Conservation (phyloP, 2,797 vertebrate species). For the Buceros bicornis region DNA sequence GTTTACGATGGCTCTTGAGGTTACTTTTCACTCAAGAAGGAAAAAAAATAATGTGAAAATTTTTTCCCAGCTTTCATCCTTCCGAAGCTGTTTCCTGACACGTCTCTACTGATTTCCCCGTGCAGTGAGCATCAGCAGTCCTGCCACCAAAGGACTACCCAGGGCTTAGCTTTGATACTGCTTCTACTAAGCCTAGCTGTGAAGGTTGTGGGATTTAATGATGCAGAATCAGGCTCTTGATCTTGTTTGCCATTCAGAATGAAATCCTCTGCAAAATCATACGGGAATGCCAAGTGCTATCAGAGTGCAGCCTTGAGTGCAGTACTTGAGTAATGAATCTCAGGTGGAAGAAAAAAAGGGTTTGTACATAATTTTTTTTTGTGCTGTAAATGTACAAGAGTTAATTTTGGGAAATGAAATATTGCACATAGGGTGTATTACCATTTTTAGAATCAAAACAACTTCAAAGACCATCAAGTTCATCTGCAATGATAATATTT, state of each 20-base stretch:
- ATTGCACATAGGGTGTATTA: neutral
- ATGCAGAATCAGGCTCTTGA: neutral
- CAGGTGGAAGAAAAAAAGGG: neutral
- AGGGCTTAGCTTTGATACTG: neutral
- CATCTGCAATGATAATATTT: constrained; percentile 38
- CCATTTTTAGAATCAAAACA: constrained; percentile 45
- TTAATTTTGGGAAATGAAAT: neutral
- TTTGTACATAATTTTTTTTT: neutral
- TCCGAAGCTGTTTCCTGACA: neutral
- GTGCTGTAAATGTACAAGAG: neutral
- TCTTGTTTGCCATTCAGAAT: neutral
- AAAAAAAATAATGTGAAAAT: neutral
- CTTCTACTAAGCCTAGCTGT: neutral
- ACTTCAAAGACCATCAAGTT: constrained; percentile 33
- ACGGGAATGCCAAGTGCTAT: neutral
- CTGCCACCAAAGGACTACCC: neutral
- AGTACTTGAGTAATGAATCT: neutral
- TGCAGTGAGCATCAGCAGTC: neutral
- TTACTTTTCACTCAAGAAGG: neutral
- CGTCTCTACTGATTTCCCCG: neutral
- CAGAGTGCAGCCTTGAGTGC: neutral
- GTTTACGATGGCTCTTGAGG: neutral
- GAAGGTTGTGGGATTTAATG: neutral
- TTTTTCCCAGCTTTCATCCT: neutral
- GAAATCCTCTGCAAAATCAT: neutral